Evolutionary conservation across 2,113 vertebrate species (phyloP), one percentile per base, ranked within the genome.

Genomic region (Dipodomys merriami): DNA sequence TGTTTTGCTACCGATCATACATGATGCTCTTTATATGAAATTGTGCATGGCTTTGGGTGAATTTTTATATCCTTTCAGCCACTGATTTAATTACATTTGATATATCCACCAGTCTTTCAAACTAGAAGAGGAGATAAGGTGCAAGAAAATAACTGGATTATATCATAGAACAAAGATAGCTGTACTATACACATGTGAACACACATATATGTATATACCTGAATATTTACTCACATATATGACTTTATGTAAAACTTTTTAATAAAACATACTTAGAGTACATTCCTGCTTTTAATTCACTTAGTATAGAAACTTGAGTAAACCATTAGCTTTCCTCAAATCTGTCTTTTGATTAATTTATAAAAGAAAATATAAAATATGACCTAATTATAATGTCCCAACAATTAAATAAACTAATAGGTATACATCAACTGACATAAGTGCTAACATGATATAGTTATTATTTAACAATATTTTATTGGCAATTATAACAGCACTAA

Each of bases 401-500:
- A 82, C 86, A 81, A 72, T 67, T 68, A 84, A 85, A 23, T 62
- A 80, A 57, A 33, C 23, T 69, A 84, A 73, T 18, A 69, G 20
- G 74, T 86, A 60, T n/a, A 74, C 46, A 82, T 76, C 35, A 93
- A 57, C 72, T 81, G 73, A 7, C 12, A 68, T 15, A 73, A 68
- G 11, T 67, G 53, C n/a, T 64, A 11, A n/a, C 16, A 86, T 46
- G 60, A 22, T 81, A 16, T 30, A 71, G 16, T 19, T 71, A 18
- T 77, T 91, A 30, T 20, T 64, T 88, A 77, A 71, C n/a, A 57
- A 64, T 73, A 35, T 29, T 77, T n/a, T 81, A 68, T 49, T 81
- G 30, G 71, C 78, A 85, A 93, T 35, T 86, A 74, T 23, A 85
- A 62, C 27, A 86, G 35, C 60, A 81, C 83, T 86, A 44, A 73